Percentiles rank a stretch among this genome's conserved stretches.
Evolutionary conservation across 2,113 vertebrate species (phyloP).

Genomic region (Syngnathus scovelli): DNA sequence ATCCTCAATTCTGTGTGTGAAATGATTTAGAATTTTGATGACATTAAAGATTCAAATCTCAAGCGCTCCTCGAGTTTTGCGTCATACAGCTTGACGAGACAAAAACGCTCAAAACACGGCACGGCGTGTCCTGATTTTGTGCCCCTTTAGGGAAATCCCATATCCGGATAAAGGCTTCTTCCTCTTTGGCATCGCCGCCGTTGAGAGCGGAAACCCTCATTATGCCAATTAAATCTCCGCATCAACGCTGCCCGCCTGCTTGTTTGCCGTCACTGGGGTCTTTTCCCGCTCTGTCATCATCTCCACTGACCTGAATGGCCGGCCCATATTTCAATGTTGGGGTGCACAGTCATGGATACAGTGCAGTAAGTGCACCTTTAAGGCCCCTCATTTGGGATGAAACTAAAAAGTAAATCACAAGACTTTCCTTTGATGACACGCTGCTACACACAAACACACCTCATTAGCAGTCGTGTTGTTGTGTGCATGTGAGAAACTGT

Average conservation of each 20-base stretch:
- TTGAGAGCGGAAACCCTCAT: constrained; percentile 11
- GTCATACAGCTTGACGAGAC: constrained; percentile 16
- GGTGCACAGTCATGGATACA: constrained; percentile 29
- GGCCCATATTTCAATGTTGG: constrained; percentile 38
- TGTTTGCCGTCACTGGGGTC: constrained; percentile 20
- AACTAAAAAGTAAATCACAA: constrained; percentile 13
- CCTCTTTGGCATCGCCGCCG: not conserved
- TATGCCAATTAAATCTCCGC: constrained; percentile 22
- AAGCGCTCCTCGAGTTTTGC: not conserved
- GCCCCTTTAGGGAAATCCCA: constrained; percentile 7
- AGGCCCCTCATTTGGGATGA: not conserved
- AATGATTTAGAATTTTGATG: too few species aligned
- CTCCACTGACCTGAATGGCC: constrained; percentile 62
- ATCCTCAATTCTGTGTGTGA: too few species aligned
- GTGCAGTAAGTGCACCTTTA: not conserved
- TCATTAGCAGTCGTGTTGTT: constrained; percentile 17
- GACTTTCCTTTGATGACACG: not conserved
- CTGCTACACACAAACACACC: constrained; percentile 4
- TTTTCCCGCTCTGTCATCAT: constrained; percentile 55
- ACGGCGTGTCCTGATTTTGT: not conserved
- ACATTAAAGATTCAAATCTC: not conserved
- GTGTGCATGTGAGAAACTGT: constrained; percentile 15
- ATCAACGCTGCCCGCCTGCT: not conserved
- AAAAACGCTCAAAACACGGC: not conserved
- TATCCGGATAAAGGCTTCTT: not conserved